Percentiles rank a stretch among this genome's conserved stretches.
phyloP scores from a whole-genome alignment of 2,888 invertebrate species.

The Shargacucullia verbasci region DNA sequence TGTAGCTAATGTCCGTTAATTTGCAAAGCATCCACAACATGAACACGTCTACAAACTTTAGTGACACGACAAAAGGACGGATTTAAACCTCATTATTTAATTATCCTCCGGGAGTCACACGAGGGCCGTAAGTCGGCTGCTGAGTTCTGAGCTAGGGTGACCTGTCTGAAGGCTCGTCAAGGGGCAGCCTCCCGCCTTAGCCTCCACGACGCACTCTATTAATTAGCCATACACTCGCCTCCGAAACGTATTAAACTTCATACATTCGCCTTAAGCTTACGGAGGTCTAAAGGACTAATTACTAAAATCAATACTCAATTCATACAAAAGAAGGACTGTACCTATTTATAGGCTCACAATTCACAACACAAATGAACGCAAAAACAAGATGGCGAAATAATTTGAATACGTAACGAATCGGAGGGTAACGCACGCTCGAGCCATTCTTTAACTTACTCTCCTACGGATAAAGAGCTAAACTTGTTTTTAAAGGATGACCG shows the following conservation, averaged over 20 bases:
- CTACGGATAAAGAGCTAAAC: slow-evolving; percentile 87
- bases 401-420: slow-evolving; percentile 88
- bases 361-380: slow-evolving; percentile 80
- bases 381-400: slow-evolving; percentile 86
- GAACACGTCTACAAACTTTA: slow-evolving; percentile 52
- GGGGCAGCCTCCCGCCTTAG: slow-evolving; percentile 70
- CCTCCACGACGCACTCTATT: slow-evolving; percentile 74
- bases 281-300: slow-evolving; percentile 63
- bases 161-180: slow-evolving; percentile 76
- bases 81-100: slow-evolving; percentile 82
- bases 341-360: slow-evolving; percentile 65
- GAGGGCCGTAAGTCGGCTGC: slow-evolving; percentile 71
- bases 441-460: slow-evolving; percentile 87
- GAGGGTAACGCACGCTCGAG: slow-evolving; percentile 83
- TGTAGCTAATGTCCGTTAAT: slow-evolving; percentile 41
- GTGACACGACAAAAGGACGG: slow-evolving; percentile 64
- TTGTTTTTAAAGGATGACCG: slow-evolving; percentile 90
- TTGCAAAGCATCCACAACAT: slow-evolving; percentile 32
- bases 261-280: slow-evolving; percentile 29
- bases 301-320: slow-evolving; percentile 72
- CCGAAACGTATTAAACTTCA: slow-evolving; percentile 34
- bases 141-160: slow-evolving; percentile 67
- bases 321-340: slow-evolving; percentile 69
- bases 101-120: slow-evolving; percentile 77
- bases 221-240: slow-evolving; percentile 73